Evolutionary conservation across 1,140 invertebrate genomes (phyloP), one percentile per base, ranked within the genome.

Genomic region (Linepithema humile): DNA sequence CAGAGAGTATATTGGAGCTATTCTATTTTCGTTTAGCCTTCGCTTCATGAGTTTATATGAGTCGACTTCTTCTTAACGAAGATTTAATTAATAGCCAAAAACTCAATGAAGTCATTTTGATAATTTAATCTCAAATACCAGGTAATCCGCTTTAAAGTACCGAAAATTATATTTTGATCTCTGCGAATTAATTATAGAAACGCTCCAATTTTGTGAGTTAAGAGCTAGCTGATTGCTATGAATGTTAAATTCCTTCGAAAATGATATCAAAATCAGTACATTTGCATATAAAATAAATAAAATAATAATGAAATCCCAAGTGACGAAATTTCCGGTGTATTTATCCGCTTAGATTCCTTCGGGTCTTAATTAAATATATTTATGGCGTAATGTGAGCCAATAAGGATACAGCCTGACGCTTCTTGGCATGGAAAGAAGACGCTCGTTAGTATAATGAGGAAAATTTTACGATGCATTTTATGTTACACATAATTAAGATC

Each of bases 401-500:
- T 48, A 82, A 53, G 29, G 67, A 26, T 62, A 43, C 10, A 57
- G 40, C 65, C 9, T 35, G 57, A 64, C 35, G 40, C 45, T 12
- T 40, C 62, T 55, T 50, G 82, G 53, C 40, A 53, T 10, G 26
- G 65, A 32, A 78, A 85, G 12, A n/a, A 40, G 45, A 86, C 26
- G 35, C 85, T 64, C 83, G 65, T 86, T 86, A 84, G 55, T 7
- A 5, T 78, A 72, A 86, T 53, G 45, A 86, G 74, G 73, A 78
- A 64, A 29, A 85, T 85, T 85, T 35, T 23, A 4, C 3, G 6
- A 12, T 10, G 17, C 35, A 69, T 70, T 80, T 80, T 43, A 32
- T 17, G 35, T 64, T 69, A 43, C 35, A 53, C 55, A 5, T 75
- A 75, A 64, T 65, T 20, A 75, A 45, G 12, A 32, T 38, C 38